Conservation (phyloP, 2,888 invertebrate species). For the Hypsopygia costalis region DNA sequence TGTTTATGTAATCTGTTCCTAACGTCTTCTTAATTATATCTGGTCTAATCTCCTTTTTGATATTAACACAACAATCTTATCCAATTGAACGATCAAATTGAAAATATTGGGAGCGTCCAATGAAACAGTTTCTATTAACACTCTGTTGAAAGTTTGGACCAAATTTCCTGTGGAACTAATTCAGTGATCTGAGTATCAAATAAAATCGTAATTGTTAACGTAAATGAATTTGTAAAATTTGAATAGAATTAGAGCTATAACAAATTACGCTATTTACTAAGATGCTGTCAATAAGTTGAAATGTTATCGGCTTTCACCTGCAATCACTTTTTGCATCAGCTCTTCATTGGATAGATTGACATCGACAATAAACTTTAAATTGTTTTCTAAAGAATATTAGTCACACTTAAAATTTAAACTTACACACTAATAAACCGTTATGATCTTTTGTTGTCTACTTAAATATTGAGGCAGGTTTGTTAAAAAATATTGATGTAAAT, state of each 20-base stretch:
- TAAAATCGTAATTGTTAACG: conserved; percentile 17
- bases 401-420: background rate
- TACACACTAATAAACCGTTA: background rate
- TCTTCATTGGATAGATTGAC: conserved; percentile 28
- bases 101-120: conserved; percentile 9
- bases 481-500: no score
- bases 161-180: conserved; percentile 19
- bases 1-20: no score
- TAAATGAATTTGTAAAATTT: background rate
- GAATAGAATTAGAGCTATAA: conserved; percentile 4
- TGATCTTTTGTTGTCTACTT: background rate
- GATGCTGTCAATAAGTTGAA: conserved; percentile 23
- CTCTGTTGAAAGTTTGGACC: conserved; percentile 19
- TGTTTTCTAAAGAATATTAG: conserved; percentile 20
- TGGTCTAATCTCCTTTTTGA: no score
- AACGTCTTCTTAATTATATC: no score
- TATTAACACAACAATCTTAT: no score
- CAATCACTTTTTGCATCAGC: conserved; percentile 21
- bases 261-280: conserved; percentile 22
- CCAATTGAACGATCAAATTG: background rate
- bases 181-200: conserved; percentile 19
- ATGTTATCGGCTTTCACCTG: conserved; percentile 31
- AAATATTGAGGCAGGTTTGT: no score
- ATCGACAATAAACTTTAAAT: conserved; percentile 32
- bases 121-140: conserved; percentile 16